A percentile compares a stretch with the other conserved stretches of the same genome.
Evolutionary conservation across 2,113 vertebrate species (phyloP).

Genomic region (Cottus gobio): DNA sequence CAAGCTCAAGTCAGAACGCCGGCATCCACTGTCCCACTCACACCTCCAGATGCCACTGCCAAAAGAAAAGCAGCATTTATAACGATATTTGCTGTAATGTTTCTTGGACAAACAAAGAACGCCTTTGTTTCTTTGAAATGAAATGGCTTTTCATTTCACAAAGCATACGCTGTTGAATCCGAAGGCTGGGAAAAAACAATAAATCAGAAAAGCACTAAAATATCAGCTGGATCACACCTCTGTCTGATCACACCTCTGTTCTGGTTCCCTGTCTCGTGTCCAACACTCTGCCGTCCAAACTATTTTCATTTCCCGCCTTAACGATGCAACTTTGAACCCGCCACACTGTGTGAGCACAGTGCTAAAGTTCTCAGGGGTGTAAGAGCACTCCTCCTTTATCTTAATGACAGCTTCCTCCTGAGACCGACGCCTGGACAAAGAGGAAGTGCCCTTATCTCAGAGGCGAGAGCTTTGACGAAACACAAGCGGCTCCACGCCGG

Average conservation of each 20-base stretch:
- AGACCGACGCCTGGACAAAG: conserved; percentile 7
- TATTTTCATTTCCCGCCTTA: neutral
- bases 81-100: no score
- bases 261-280: neutral
- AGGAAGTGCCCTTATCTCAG: conserved; percentile 15
- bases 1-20: no score
- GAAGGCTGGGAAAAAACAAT: no score
- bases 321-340: conserved; percentile 1
- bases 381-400: conserved; percentile 12
- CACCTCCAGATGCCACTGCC: no score
- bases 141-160: no score
- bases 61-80: no score
- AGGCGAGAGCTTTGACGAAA: neutral
- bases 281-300: neutral
- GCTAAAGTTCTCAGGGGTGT: neutral
- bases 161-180: no score
- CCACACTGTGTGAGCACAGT: no score
- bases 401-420: conserved; percentile 14
- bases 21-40: no score
- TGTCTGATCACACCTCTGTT: neutral
- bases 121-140: no score
- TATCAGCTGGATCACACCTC: neutral
- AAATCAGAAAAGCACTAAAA: neutral
- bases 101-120: no score
- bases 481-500: neutral